Percentiles rank a stretch among this genome's conserved stretches.
Evolutionary conservation across 2,113 vertebrate species (phyloP).

Genomic region (Psettodes erumei): DNA sequence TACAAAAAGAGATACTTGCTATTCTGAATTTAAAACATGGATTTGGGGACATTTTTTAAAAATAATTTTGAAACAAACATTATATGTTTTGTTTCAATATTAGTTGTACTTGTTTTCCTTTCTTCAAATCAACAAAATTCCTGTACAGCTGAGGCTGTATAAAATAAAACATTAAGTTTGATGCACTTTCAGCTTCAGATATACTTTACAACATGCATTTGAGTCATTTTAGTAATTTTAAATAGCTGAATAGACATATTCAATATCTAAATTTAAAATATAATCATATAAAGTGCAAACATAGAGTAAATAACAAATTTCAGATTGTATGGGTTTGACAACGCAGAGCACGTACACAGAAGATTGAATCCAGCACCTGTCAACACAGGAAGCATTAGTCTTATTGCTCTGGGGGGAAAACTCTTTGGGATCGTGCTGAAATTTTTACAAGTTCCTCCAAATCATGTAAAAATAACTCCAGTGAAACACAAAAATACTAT

Average conservation of each 20-base stretch:
- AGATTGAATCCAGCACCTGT: slow-evolving; percentile 29
- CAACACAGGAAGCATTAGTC: slow-evolving; percentile 52
- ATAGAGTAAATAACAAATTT: background rate
- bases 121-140: background rate
- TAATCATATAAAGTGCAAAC: background rate
- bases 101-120: background rate
- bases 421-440: slow-evolving; percentile 34
- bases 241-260: background rate
- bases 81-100: background rate
- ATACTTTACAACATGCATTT: no score
- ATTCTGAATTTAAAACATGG: slow-evolving; percentile 11
- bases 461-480: slow-evolving; percentile 43
- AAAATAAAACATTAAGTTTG: no score
- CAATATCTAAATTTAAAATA: background rate
- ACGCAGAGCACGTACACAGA: background rate
- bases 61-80: no score
- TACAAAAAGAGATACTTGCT: slow-evolving; percentile 35
- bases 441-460: slow-evolving; percentile 40
- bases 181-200: no score
- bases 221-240: no score
- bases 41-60: background rate
- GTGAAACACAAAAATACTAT: slow-evolving; percentile 6
- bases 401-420: slow-evolving; percentile 38
- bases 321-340: background rate
- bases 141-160: no score